Evolutionary conservation across 37 sponge, comb jelly and placozoan species (phyloP).

Genomic region (Beroe ovata): DNA sequence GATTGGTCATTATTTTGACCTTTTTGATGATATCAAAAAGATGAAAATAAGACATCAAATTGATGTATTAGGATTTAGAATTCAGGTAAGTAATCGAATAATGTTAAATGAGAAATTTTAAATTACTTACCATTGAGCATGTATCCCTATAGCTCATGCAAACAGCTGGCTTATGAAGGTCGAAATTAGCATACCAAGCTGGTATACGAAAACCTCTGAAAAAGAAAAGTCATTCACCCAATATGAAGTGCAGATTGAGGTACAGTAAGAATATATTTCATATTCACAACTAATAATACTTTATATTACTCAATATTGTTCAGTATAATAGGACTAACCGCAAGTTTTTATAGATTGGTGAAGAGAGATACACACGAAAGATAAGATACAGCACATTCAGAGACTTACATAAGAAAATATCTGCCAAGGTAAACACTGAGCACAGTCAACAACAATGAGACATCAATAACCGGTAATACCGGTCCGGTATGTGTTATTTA

Average conservation of each 20-base stretch:
- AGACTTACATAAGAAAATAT: slow-evolving; percentile 51
- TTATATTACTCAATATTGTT: background rate
- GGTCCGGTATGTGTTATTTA: no score
- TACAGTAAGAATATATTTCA: background rate
- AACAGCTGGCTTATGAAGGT: no score
- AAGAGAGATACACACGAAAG: slow-evolving; percentile 11
- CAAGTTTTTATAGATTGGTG: background rate
- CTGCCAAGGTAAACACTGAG: slow-evolving; percentile 41
- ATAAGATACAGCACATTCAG: slow-evolving; percentile 32
- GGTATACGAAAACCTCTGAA: slow-evolving; percentile 29
- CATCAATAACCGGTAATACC: no score
- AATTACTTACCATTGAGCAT: no score
- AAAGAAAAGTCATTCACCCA: slow-evolving; percentile 44
- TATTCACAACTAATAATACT: background rate
- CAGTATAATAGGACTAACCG: background rate
- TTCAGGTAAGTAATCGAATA: no score
- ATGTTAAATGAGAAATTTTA: no score
- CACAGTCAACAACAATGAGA: no score
- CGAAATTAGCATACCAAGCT: slow-evolving; percentile 14
- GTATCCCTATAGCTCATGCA: no score
- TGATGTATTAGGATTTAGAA: no score
- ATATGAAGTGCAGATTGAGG: slow-evolving; percentile 55
- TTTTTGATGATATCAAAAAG: no score
- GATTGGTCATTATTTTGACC: no score
- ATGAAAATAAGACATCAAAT: no score